phyloP scores from a whole-genome alignment of 2,797 vertebrate species.

The Cuculus canorus region DNA sequence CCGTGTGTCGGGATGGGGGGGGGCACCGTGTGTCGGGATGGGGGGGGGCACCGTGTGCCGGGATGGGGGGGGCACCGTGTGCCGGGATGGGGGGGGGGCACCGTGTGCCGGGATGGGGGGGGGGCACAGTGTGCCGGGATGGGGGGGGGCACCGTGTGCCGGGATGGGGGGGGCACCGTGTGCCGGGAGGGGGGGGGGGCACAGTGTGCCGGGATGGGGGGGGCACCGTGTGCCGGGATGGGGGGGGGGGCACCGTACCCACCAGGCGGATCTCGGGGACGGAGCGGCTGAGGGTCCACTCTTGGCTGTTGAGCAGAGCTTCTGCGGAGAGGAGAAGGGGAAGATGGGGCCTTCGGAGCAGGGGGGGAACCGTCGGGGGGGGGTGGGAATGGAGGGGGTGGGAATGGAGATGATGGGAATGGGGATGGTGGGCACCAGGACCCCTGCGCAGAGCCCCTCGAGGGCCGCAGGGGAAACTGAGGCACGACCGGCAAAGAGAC shows the following conservation, averaged over 20 bases:
- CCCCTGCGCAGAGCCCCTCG: no score
- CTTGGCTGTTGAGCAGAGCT: slow-evolving; percentile 92
- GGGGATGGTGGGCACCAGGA: no score
- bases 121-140: background rate
- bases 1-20: no score
- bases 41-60: background rate
- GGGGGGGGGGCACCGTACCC: slow-evolving; percentile 52
- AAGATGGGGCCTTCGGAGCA: no score
- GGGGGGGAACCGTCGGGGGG: no score
- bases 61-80: no score
- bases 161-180: no score
- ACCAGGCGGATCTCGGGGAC: slow-evolving; percentile 94
- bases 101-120: background rate
- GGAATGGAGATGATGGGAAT: no score
- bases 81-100: background rate
- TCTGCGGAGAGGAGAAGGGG: slow-evolving; percentile 74
- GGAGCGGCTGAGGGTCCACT: slow-evolving; percentile 91
- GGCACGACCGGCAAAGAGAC: no score
- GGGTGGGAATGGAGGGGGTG: no score
- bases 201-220: no score
- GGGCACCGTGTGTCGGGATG: background rate
- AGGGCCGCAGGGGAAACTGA: no score
- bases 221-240: background rate
- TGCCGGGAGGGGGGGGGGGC: background rate
- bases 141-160: background rate